Evolutionary conservation across 2,797 vertebrate species (phyloP), one percentile per base, ranked within the genome.

Genomic region (Chelidonichthys spinosus): DNA sequence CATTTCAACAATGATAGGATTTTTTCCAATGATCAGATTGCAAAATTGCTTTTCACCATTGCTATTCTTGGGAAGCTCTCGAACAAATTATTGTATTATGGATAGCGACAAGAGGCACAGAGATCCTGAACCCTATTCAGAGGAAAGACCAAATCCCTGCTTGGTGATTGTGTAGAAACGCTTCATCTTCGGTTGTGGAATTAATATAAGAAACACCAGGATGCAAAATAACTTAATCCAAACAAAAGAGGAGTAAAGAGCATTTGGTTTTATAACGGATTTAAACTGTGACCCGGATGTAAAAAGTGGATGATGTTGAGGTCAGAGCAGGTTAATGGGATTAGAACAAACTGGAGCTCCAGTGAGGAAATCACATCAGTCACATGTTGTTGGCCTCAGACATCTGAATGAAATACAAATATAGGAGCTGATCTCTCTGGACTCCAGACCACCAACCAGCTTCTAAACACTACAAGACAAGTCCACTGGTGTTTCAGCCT

Each of bases 61-160:
- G 8, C 14, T 46, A 46, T 62, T 46, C 32, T 62, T 35, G 2
- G 5, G 42, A 47, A 36, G 43, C 61, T 63, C 61, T 47, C 8
- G 44, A 63, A 47, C 44, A 18, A 63, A 63, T 63, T 36, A 3
- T 18, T 18, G 33, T 63, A n/a, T 47, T 7, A 63, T 47, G 61
- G 33, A 47, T 63, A 63, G 43, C 43, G 44, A 47, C 61, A 63
- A 63, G 61, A 36, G 33, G 44, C 61, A 47, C 61, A 63, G 61
- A 63, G 17, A 44, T 2, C 15, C 17, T 47, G 3, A 35, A 54
- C 33, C 17, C 35, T 35, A 25, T n/a, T 37, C 61, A 49, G 17
- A 9, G 10, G 15, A 8, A 63, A 15, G 10, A 8, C 37, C 9
- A 63, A 44, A 49, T 18, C 35, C 25, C 25, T 18, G 5, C 44